Percentiles rank a stretch among this genome's conserved stretches.
Evolutionary conservation across 53 echinoderm and acorn worm species (phyloP).

Genomic region (Actinopyga echinites): DNA sequence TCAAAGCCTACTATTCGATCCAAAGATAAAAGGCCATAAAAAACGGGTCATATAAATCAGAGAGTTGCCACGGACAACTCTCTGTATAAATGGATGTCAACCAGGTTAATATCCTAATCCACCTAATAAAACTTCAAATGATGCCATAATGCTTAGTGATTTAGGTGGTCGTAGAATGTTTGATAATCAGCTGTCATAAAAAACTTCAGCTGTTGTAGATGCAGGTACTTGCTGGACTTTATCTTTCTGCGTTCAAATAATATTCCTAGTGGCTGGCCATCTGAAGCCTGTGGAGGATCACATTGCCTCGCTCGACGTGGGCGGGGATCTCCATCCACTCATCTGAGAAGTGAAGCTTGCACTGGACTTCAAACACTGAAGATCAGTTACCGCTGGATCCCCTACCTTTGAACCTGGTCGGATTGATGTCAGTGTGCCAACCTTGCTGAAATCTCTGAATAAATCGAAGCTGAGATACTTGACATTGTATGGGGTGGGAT

Average conservation of each 20-base stretch:
- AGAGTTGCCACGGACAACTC: too few relatives aligned
- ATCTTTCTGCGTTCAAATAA: slow-evolving; percentile 2
- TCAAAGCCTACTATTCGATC: too few relatives aligned
- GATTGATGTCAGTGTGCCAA: slow-evolving; percentile 43
- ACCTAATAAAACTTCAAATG: too few relatives aligned
- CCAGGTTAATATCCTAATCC: too few relatives aligned
- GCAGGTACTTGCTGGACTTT: slow-evolving; percentile 33
- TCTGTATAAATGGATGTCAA: too few relatives aligned
- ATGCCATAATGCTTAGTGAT: slow-evolving; percentile 12
- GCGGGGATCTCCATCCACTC: slow-evolving; percentile 43
- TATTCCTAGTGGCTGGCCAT: slow-evolving; percentile 18
- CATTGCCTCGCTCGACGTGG: slow-evolving; percentile 51
- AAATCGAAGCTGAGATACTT: slow-evolving; percentile 47
- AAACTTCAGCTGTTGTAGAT: slow-evolving; percentile 51
- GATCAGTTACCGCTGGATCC: slow-evolving; percentile 50
- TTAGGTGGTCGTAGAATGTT: slow-evolving; percentile 40
- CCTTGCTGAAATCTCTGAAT: slow-evolving; percentile 42
- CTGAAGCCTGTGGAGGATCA: slow-evolving; percentile 7
- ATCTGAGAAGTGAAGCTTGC: slow-evolving; percentile 41
- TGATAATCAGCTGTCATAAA: slow-evolving; percentile 49
- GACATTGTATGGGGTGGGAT: slow-evolving; percentile 42
- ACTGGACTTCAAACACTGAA: slow-evolving; percentile 35
- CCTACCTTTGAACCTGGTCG: slow-evolving; percentile 52
- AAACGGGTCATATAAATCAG: too few relatives aligned
- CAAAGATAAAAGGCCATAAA: too few relatives aligned